phyloP scores from a whole-genome alignment of 2,888 invertebrate genomes.

The Biston stratarius region DNA sequence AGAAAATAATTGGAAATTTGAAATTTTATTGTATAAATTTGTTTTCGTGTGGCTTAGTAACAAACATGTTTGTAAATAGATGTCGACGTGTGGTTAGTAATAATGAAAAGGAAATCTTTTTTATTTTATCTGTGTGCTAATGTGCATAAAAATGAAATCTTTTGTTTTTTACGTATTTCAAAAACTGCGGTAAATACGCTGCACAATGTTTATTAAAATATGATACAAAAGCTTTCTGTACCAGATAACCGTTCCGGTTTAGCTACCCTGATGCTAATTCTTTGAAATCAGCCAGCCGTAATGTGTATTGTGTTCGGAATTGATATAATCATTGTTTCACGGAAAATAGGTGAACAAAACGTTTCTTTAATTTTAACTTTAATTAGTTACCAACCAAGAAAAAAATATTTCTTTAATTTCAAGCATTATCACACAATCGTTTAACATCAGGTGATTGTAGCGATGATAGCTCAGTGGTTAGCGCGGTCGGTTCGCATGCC shows the following conservation, averaged over 20 bases:
- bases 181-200: background rate
- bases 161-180: background rate
- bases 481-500: too few species aligned
- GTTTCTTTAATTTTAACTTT: background rate
- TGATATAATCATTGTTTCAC: conserved; percentile 31
- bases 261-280: conserved; percentile 28
- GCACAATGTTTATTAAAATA: conserved; percentile 8
- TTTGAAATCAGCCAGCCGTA: conserved; percentile 27
- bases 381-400: too few species aligned
- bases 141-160: background rate
- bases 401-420: background rate
- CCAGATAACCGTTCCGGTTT: conserved; percentile 23
- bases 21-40: too few species aligned
- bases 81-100: too few species aligned
- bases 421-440: too few species aligned
- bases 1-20: too few species aligned
- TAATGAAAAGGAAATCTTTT: too few species aligned
- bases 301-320: conserved; percentile 22
- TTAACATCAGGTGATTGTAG: too few species aligned
- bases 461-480: too few species aligned
- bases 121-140: background rate
- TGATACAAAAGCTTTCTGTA: conserved; percentile 19
- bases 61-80: too few species aligned
- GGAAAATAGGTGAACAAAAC: conserved; percentile 5
- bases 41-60: too few species aligned